Evolutionary conservation across 2,113 vertebrate species (phyloP).

Genomic region (Sisor rabdophorus): DNA sequence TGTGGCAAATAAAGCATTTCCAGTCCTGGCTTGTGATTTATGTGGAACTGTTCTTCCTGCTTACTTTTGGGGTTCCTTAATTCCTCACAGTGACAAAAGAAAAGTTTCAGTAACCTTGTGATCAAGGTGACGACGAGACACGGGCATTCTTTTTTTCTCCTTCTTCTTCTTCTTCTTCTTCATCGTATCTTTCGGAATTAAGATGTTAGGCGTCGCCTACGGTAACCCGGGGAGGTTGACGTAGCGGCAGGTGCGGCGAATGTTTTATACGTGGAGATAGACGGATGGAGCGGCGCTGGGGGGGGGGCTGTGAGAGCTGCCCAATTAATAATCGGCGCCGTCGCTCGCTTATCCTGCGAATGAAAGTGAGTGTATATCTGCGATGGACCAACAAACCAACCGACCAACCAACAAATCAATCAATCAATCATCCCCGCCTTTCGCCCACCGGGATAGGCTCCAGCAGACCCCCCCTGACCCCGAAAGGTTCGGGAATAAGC

Average conservation of each 20-base stretch:
- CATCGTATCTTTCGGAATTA: not conserved
- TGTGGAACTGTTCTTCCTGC: slow-evolving; percentile 15
- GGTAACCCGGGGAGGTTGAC: slow-evolving; percentile 60
- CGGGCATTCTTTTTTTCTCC: not conserved
- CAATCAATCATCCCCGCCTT: too few relatives aligned
- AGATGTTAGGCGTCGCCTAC: slow-evolving; percentile 47
- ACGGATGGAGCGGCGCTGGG: slow-evolving; percentile 36
- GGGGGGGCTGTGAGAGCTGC: not conserved
- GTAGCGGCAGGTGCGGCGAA: slow-evolving; percentile 50
- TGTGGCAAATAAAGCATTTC: slow-evolving; percentile 42
- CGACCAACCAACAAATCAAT: too few relatives aligned
- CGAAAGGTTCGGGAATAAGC: too few relatives aligned
- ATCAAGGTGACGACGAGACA: slow-evolving; percentile 6
- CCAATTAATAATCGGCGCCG: slow-evolving; percentile 18
- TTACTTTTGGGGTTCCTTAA: slow-evolving; percentile 1
- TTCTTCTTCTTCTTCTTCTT: not conserved
- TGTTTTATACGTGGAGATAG: slow-evolving; percentile 51
- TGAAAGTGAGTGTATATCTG: not conserved
- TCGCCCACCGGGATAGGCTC: too few relatives aligned
- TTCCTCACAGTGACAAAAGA: not conserved
- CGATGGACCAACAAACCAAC: too few relatives aligned
- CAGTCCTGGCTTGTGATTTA: slow-evolving; percentile 37
- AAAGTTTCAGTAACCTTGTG: slow-evolving; percentile 17
- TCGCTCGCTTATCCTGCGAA: slow-evolving; percentile 7
- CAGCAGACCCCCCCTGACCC: too few relatives aligned